A percentile compares a stretch with the other conserved stretches of the same genome.
These are phyloP conservation scores for Aphidius ervi DNA, from an alignment of 1,140 invertebrate genomes.

Conservation along the genomic window DNA sequence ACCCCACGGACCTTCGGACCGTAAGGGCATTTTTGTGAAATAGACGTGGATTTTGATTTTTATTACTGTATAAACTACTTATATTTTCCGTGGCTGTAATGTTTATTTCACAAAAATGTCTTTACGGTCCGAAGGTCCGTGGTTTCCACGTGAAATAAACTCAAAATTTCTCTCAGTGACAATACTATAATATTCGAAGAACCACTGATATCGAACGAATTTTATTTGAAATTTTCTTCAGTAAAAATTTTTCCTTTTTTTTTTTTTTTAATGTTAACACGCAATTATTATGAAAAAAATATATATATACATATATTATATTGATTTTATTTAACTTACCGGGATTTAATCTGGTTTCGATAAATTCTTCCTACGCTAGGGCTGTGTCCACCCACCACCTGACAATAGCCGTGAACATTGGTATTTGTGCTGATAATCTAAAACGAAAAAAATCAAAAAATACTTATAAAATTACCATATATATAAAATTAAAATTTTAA, in stretches of 20 bases:
- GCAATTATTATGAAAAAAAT: not conserved
- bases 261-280: not conserved
- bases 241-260: not conserved
- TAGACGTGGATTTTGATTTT: too few species aligned
- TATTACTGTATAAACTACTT: too few species aligned
- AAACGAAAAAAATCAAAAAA: constrained; percentile 31
- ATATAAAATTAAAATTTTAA: not conserved
- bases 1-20: too few species aligned
- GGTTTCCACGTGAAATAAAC: too few species aligned
- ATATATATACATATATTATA: not conserved
- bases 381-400: constrained; percentile 48
- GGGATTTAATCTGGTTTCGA: constrained; percentile 47
- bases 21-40: too few species aligned
- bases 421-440: constrained; percentile 40
- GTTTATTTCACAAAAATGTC: too few species aligned
- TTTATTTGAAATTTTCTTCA: not conserved
- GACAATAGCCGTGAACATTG: constrained; percentile 43
- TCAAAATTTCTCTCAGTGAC: too few species aligned
- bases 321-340: constrained; percentile 34
- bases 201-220: constrained; percentile 10
- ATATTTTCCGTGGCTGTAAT: too few species aligned
- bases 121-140: too few species aligned
- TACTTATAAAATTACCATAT: constrained; percentile 21
- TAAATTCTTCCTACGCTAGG: constrained; percentile 48
- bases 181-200: not conserved